A percentile compares a stretch with the other conserved stretches of the same genome.
Evolutionary conservation across 1,140 invertebrate genomes (phyloP).

Genomic region (Macrosteles quadrilineatus): DNA sequence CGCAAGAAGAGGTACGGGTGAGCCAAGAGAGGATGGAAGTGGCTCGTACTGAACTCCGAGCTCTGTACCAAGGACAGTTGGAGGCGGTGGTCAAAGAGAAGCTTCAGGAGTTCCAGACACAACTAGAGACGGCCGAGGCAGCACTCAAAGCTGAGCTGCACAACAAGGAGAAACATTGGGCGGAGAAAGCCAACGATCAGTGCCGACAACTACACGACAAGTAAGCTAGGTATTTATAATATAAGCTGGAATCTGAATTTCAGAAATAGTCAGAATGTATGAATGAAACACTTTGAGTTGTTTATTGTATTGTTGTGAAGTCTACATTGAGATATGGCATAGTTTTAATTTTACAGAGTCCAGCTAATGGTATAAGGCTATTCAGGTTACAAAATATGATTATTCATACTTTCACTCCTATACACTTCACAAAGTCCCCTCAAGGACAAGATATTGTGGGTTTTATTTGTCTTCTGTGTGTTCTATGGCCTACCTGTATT

Average conservation of each 20-base stretch:
- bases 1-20: constrained; percentile 58
- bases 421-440: no score
- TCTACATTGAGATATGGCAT: no score
- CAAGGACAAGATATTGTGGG: no score
- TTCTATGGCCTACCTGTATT: no score
- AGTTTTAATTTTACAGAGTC: no score
- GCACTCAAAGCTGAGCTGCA: constrained; percentile 64
- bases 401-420: no score
- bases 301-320: not conserved
- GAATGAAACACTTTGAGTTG: no score
- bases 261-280: no score
- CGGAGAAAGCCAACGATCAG: constrained; percentile 68
- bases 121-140: constrained; percentile 67
- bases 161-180: constrained; percentile 63
- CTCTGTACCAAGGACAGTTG: constrained; percentile 76
- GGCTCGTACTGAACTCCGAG: constrained; percentile 65
- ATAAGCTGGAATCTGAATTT: no score
- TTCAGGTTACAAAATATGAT: no score
- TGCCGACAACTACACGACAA: constrained; percentile 72
- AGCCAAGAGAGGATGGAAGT: constrained; percentile 61
- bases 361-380: no score
- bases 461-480: no score
- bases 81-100: constrained; percentile 74
- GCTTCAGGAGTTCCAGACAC: constrained; percentile 72
- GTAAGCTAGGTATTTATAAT: constrained; percentile 51